phyloP scores from a whole-genome alignment of 2,113 vertebrate genomes.

The Oxyura jamaicensis region DNA sequence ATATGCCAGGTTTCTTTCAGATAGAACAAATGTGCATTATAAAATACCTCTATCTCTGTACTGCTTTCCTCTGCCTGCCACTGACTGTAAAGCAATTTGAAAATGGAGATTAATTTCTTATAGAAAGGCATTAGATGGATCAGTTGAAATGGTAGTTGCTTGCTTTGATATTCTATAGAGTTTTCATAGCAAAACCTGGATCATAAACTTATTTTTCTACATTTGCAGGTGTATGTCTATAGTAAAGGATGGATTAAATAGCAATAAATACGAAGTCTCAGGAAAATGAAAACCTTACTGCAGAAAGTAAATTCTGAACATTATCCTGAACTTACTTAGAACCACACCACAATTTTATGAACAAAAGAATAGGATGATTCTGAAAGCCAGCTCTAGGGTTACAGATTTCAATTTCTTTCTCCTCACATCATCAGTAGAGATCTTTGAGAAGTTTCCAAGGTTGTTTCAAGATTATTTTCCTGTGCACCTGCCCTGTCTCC shows the following conservation, averaged over 20 bases:
- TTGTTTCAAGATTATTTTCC: neutral
- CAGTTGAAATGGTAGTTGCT: neutral
- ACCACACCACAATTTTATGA: rapidly evolving
- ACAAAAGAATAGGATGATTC: neutral
- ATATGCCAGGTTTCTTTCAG: neutral
- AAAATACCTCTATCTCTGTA: neutral
- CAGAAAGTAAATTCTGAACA: neutral
- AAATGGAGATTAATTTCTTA: neutral
- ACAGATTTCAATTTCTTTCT: neutral
- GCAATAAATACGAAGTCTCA: neutral
- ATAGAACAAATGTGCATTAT: neutral
- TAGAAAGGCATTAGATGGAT: neutral
- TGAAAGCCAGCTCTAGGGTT: neutral
- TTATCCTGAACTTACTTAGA: neutral
- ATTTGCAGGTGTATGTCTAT: neutral
- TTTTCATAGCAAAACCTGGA: neutral
- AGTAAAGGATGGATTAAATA: neutral
- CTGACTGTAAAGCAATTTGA: neutral
- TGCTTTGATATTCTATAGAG: neutral
- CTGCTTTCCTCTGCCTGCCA: no score
- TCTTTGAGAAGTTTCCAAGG: neutral
- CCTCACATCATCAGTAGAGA: neutral
- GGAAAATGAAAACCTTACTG: neutral
- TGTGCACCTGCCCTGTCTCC: neutral
- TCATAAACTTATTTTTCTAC: neutral